Percentiles rank a stretch among this genome's conserved stretches.
These are phyloP conservation scores for Elephas maximus DNA, from an alignment of 2,113 vertebrate genomes.

Conservation along the genomic window DNA sequence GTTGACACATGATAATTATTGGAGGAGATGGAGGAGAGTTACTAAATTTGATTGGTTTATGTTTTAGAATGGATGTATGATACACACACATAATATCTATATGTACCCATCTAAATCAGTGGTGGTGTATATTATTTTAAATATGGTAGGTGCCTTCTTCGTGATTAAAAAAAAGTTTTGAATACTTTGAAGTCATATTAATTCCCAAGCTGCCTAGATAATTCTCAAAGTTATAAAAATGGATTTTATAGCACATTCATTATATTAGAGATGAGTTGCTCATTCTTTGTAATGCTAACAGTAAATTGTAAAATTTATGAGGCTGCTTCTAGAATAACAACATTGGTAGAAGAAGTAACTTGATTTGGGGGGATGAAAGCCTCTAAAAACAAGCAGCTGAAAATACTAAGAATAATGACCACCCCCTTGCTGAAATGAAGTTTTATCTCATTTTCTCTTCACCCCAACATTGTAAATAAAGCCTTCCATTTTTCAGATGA, in stretches of 20 bases:
- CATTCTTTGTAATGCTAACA: slow-evolving; percentile 69
- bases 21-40: background rate
- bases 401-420: slow-evolving; percentile 71
- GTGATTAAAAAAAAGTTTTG: slow-evolving; percentile 24
- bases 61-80: slow-evolving; percentile 28
- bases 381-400: slow-evolving; percentile 66
- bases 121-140: background rate
- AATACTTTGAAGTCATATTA: slow-evolving; percentile 42
- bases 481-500: slow-evolving; percentile 68
- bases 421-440: slow-evolving; percentile 56
- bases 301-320: slow-evolving; percentile 76
- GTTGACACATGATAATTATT: background rate
- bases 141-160: background rate
- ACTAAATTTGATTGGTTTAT: slow-evolving; percentile 12
- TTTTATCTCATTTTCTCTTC: slow-evolving; percentile 72
- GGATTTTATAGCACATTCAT: slow-evolving; percentile 52
- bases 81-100: background rate
- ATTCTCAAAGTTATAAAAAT: slow-evolving; percentile 65
- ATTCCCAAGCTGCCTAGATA: slow-evolving; percentile 45
- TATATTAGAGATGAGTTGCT: slow-evolving; percentile 65
- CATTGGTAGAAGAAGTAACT: slow-evolving; percentile 64
- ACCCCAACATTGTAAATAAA: slow-evolving; percentile 59
- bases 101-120: background rate
- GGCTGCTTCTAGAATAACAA: slow-evolving; percentile 63
- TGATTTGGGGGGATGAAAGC: slow-evolving; percentile 73